Percentiles rank a stretch among this genome's conserved stretches.
Evolutionary conservation across 2,113 vertebrate species (phyloP).

Genomic region (Gymnobelideus leadbeateri): DNA sequence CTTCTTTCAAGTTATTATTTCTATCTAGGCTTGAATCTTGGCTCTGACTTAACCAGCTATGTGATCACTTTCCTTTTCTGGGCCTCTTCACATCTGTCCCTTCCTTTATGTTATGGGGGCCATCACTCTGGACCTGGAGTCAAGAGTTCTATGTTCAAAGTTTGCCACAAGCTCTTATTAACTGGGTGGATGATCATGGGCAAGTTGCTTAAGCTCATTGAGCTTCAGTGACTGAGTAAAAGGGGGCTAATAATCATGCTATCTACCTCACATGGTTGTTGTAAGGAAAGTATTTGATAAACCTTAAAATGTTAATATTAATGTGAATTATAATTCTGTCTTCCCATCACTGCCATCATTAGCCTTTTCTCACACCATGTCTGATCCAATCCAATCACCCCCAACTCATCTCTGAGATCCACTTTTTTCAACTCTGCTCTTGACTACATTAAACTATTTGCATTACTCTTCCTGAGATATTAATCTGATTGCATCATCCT

Average conservation of each 20-base stretch:
- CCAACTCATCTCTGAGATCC: background rate
- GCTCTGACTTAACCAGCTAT: background rate
- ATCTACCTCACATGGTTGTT: background rate
- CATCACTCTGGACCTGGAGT: background rate
- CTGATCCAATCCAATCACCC: background rate
- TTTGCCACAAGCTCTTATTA: background rate
- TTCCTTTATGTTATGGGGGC: background rate
- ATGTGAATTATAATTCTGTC: background rate
- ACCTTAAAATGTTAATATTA: background rate
- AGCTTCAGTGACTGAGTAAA: background rate
- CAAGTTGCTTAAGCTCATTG: background rate
- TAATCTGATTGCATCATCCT: background rate
- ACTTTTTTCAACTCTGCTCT: background rate
- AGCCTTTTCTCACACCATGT: background rate
- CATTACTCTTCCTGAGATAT: background rate
- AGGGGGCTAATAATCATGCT: background rate
- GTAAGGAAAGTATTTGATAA: background rate
- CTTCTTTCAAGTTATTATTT: background rate
- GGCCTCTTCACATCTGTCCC: background rate
- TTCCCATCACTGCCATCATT: background rate
- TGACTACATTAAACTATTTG: background rate
- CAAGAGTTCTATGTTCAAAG: background rate
- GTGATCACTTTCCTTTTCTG: background rate
- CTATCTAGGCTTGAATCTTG: background rate
- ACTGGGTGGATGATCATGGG: background rate